Base-by-base conservation (phyloP, 2,888 invertebrate genomes). In the Thereva nobilitata region DNA sequence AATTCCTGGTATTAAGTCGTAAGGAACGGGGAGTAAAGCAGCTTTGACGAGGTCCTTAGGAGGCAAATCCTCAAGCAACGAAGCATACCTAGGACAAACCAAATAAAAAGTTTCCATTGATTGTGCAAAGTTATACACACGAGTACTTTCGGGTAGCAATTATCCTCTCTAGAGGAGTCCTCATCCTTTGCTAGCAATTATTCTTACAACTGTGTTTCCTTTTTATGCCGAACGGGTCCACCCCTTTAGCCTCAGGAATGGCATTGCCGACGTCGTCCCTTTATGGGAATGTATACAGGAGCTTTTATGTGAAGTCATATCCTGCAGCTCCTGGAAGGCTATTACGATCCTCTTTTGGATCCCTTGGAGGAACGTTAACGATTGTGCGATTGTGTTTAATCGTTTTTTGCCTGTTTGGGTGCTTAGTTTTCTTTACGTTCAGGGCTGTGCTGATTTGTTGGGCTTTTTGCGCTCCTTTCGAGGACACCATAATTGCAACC, bases 121-220 rank as follows among this genome's bases (percentile, higher is more conserved):
- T 70, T 71, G 70, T 70, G 10, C 49, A 57, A 54, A 67, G 64
- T 63, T 70, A 64, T 56, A 69, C 64, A 67, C 69, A 66, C 64
- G 65, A 65, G 66, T 66, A 70, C 70, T 67, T 68, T 67, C 67
- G 66, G 69, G 71, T 68, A 71, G 70, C 71, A 72, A 72, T 72
- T 72, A 72, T 70, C 67, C 71, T 70, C 71, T 72, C 68, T 63
- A 44, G 69, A 67, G 65, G 63, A 52, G 53, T 68, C 70, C 70
- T 70, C 64, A 64, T 68, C 55, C 61, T 68, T 66, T 64, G 59
- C 44, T 57, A 45, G 57, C 44, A 57, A 57, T 57, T 57, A 57
- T 57, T 57, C 44, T 44, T 57, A 57, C 68, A 71, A 71, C 69
- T 68, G 68, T 71, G 67, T 66, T 71, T 70, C 67, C 67, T 64